phyloP scores from a whole-genome alignment of 2,888 invertebrate species.

The Acrocyrtus sp. region DNA sequence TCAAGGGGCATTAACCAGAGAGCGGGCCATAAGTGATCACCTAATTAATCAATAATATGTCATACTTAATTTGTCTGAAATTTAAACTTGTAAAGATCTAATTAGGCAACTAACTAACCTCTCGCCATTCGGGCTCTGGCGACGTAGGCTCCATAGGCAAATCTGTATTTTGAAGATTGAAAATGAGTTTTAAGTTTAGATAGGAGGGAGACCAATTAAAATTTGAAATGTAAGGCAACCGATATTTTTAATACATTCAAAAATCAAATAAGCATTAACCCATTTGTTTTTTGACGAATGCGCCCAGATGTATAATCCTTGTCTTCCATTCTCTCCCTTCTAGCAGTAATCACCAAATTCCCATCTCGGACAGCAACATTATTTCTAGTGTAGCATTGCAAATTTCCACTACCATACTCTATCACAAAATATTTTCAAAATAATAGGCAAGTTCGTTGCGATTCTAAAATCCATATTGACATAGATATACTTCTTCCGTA shows the following conservation, averaged over 20 bases:
- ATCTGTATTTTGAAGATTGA: too few species aligned
- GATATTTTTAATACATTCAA: too few species aligned
- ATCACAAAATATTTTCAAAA: too few species aligned
- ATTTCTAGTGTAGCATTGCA: conserved; percentile 58
- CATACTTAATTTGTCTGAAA: too few species aligned
- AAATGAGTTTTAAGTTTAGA: too few species aligned
- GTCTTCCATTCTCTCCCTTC: conserved; percentile 46
- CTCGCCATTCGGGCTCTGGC: conserved; percentile 54
- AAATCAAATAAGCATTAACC: too few species aligned
- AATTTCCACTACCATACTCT: conserved; percentile 59
- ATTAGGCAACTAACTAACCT: too few species aligned
- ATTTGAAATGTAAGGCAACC: too few species aligned
- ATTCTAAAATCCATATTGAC: not conserved
- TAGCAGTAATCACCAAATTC: conserved; percentile 55
- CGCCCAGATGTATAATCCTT: conserved; percentile 57
- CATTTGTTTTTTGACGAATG: conserved; percentile 48
- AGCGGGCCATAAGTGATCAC: conserved; percentile 61
- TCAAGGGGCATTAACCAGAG: conserved; percentile 54
- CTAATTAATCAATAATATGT: too few species aligned
- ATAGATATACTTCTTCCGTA: conserved; percentile 14
- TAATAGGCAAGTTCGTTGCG: not conserved
- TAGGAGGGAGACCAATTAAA: too few species aligned
- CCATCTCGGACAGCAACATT: conserved; percentile 57
- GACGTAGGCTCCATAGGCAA: conserved; percentile 60
- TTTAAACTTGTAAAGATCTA: too few species aligned